A percentile compares a stretch with the other conserved stretches of the same genome.
phyloP scores from a whole-genome alignment of 2,888 invertebrate genomes.

The Lycaena phlaeas region DNA sequence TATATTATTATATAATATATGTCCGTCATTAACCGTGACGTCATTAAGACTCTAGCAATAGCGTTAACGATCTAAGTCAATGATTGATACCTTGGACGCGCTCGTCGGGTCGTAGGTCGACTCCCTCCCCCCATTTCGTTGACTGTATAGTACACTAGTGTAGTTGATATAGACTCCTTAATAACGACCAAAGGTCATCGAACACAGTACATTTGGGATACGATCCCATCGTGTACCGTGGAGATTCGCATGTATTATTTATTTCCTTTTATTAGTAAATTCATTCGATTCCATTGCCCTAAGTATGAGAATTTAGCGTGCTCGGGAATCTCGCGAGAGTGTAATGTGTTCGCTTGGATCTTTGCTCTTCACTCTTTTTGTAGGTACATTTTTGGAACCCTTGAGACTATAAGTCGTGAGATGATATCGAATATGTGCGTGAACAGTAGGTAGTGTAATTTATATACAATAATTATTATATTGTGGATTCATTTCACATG shows the following conservation, averaged over 20 bases:
- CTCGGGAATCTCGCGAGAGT: background rate
- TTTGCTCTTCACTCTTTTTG: background rate
- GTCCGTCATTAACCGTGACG: no score
- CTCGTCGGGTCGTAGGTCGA: no score
- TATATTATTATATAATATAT: no score
- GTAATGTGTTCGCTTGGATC: background rate
- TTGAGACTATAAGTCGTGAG: background rate
- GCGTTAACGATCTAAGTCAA: background rate
- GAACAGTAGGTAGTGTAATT: constrained; percentile 47
- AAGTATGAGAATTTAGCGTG: no score
- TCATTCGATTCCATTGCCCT: no score
- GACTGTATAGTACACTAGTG: background rate
- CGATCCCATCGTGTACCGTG: no score
- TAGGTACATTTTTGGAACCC: background rate
- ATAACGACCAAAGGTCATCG: background rate
- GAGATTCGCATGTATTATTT: no score
- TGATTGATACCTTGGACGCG: background rate
- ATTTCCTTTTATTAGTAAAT: no score
- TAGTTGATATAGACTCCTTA: no score
- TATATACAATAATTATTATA: constrained; percentile 31
- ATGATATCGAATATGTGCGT: constrained; percentile 26
- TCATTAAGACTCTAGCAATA: background rate
- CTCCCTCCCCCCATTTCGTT: no score
- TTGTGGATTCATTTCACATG: constrained; percentile 9
- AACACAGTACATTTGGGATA: background rate